Evolutionary conservation across 1,140 invertebrate species (phyloP), one percentile per base, ranked within the genome.

Genomic region (Meloidogyne hapla): DNA sequence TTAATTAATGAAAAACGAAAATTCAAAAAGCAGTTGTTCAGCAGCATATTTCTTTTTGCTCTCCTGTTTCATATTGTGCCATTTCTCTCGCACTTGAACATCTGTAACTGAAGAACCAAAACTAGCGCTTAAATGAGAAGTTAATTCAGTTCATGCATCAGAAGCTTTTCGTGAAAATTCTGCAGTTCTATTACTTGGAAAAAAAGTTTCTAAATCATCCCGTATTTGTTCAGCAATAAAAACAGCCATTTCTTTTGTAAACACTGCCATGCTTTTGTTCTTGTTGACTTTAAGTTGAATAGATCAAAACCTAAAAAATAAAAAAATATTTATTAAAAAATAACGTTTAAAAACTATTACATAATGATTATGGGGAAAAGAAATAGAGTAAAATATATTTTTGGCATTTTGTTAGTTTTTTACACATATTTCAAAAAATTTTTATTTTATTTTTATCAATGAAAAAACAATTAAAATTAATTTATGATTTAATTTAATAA

Each of bases 11-110:
- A 33, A 33, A 33, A 33, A 33, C n/a, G 28, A 33, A 33, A 33
- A 33, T 33, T 33, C 6, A 33, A 38, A 13, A 66, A 10, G 64
- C 10, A 1, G 64, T 38, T 66, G 15, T n/a, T 66, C 64, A 21
- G 26, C 64, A 38, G 64, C 64, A 6, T 28, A 66, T 18, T 38
- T 13, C 13, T 38, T 13, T n/a, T 66, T 66, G 12, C 26, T 28
- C 3, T 66, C 64, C 6, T n/a, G 26, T 66, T 66, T 66, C 64
- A 66, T 18, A 66, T 66, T 66, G 64, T 66, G 64, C 64, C 64
- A 66, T 66, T 66, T 66, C 6, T 66, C 64, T n/a, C n/a, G 26
- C 64, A 63, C 62, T 63, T 63, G 62, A 21, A 2, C 6, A 2
- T 28, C 64, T 18, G 18, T 18, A 4, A 66, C 26, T 2, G 12